These are phyloP conservation scores for Loriculus beryllinus DNA, from an alignment of 2,797 vertebrate species.

Conservation along the genomic window DNA sequence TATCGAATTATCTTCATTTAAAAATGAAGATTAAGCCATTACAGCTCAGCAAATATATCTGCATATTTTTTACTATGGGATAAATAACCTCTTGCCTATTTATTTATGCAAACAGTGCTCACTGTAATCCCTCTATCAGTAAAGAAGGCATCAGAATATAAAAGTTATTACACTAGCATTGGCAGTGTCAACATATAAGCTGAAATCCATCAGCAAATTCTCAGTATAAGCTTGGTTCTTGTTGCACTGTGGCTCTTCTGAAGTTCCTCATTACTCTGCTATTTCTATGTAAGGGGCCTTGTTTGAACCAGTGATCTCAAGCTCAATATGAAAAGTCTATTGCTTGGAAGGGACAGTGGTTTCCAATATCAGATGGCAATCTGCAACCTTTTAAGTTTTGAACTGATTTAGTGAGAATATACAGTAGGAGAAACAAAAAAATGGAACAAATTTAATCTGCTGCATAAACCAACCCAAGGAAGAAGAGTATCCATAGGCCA, in stretches of 20 bases:
- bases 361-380: not conserved
- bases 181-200: not conserved
- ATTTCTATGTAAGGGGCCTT: not conserved
- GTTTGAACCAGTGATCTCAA: not conserved
- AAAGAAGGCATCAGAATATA: not conserved
- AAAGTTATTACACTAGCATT: not conserved
- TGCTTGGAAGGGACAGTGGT: not conserved
- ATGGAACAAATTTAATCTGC: not conserved
- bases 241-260: not conserved
- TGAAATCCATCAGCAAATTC: not conserved
- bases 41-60: not conserved
- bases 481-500: not conserved
- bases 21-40: not conserved
- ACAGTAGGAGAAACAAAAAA: not conserved
- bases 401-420: not conserved
- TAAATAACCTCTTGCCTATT: not conserved
- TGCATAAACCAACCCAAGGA: not conserved
- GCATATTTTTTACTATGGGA: not conserved
- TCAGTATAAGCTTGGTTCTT: not conserved
- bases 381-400: not conserved
- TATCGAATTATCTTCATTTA: not conserved
- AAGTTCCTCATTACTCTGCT: not conserved
- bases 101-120: not conserved
- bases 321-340: not conserved
- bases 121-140: not conserved